Percentiles rank a stretch among this genome's conserved stretches.
phyloP scores from a whole-genome alignment of 2,888 invertebrate genomes.

The Encarsia formosa region DNA sequence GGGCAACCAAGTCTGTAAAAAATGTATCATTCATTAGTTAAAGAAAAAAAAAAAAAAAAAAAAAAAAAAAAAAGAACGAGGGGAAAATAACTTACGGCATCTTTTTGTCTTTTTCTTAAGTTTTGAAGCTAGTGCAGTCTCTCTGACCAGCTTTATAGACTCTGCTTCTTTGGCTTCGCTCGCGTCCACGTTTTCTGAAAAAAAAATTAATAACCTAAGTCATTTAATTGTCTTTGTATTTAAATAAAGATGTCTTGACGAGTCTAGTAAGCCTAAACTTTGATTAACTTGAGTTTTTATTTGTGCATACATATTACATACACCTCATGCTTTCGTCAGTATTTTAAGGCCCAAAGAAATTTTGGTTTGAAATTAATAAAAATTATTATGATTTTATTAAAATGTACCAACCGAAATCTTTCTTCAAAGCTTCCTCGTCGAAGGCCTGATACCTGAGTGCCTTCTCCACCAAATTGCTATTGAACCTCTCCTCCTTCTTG shows the following conservation, averaged over 20 bases:
- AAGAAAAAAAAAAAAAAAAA: no score
- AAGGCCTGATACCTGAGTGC: conserved; percentile 69
- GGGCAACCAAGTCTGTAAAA: no score
- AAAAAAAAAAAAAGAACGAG: no score
- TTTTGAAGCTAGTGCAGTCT: conserved; percentile 19
- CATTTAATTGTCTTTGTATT: conserved; percentile 6
- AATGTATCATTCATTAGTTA: no score
- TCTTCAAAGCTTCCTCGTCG: conserved; percentile 61
- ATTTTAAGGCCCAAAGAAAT: conserved; percentile 9
- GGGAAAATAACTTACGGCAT: conserved; percentile 27
- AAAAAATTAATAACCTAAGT: no score
- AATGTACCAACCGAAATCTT: conserved; percentile 54
- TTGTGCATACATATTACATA: no score
- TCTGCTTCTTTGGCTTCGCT: conserved; percentile 33
- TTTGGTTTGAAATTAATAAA: conserved; percentile 1
- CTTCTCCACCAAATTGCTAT: conserved; percentile 69
- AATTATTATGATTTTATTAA: conserved; percentile 3
- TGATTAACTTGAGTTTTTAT: no score
- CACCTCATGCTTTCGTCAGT: background rate
- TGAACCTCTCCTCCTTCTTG: conserved; percentile 82
- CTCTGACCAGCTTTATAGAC: conserved; percentile 24
- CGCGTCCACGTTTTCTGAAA: conserved; percentile 37
- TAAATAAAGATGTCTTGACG: conserved; percentile 38
- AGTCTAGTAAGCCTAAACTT: no score
- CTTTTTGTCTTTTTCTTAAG: conserved; percentile 29